These are phyloP conservation scores for Dendrophyllia cribrosa DNA, from an alignment of 64 coral and sea anemone species.

Conservation along the genomic window DNA sequence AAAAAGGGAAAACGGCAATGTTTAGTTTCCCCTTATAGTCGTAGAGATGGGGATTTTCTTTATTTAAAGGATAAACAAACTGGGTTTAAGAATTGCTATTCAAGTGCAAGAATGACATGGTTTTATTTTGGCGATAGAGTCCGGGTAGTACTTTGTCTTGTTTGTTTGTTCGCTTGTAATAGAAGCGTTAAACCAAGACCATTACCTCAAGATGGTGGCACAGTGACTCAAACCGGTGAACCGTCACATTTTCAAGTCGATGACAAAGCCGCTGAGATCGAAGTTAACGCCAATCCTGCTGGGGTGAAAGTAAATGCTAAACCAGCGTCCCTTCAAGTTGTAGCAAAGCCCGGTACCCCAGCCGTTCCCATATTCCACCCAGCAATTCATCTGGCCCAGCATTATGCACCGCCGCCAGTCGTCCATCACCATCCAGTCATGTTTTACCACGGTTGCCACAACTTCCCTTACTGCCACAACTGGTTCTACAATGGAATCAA, in stretches of 20 bases:
- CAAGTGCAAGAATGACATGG: conserved; percentile 12
- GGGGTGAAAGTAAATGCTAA: conserved; percentile 99
- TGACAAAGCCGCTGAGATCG: conserved; percentile 96
- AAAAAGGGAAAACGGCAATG: neutral
- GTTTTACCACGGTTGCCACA: conserved; percentile 71
- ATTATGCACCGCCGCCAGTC: conserved; percentile 81
- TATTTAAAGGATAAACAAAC: neutral
- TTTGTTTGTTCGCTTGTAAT: conserved; percentile 36
- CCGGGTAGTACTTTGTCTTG: neutral
- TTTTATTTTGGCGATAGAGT: conserved; percentile 14
- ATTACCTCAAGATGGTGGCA: conserved; percentile 62
- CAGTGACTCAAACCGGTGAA: conserved; percentile 79
- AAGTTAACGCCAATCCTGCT: conserved; percentile 94
- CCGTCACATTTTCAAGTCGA: conserved; percentile 97
- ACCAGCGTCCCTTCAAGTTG: conserved; percentile 97
- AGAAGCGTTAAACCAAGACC: conserved; percentile 44
- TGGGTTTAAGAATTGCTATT: no score
- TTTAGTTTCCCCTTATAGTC: no score
- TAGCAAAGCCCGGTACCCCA: conserved; percentile 83
- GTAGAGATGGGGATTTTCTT: neutral
- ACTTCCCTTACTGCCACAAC: conserved; percentile 40
- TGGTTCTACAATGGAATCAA: conserved; percentile 86
- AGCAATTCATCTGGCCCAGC: conserved; percentile 89
- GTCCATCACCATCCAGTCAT: conserved; percentile 83
- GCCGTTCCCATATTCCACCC: conserved; percentile 93